phyloP scores from a whole-genome alignment of 2,888 invertebrate species.

The Drosophila merina region DNA sequence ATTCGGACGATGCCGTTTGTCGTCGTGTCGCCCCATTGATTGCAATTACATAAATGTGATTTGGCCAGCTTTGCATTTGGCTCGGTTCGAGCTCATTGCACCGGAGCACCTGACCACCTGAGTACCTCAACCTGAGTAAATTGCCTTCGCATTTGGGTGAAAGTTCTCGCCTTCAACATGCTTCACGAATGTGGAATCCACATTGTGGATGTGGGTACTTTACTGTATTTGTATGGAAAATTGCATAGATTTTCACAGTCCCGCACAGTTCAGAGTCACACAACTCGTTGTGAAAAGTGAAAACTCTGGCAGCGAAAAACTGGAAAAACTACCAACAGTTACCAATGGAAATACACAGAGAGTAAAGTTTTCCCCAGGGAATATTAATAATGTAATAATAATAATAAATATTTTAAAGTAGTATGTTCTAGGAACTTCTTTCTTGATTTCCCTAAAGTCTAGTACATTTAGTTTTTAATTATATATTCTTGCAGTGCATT shows the following conservation, averaged over 20 bases:
- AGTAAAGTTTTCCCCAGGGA: too few relatives aligned
- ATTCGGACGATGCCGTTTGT: conserved; percentile 18
- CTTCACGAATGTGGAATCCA: conserved; percentile 9
- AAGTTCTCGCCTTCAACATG: conserved; percentile 57
- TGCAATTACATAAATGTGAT: conserved; percentile 66
- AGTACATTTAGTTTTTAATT: too few relatives aligned
- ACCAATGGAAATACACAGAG: neutral
- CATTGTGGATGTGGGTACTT: too few relatives aligned
- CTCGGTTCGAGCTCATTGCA: conserved; percentile 65
- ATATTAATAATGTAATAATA: too few relatives aligned
- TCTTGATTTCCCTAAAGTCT: too few relatives aligned
- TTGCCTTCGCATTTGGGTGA: conserved; percentile 50
- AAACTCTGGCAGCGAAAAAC: conserved; percentile 64
- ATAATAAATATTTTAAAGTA: too few relatives aligned
- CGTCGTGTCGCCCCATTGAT: conserved; percentile 58
- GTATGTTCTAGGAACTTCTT: too few relatives aligned
- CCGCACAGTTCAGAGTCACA: neutral
- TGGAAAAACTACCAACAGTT: conserved; percentile 64
- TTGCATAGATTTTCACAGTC: conserved; percentile 48
- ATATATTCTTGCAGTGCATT: neutral
- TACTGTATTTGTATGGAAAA: conserved; percentile 41
- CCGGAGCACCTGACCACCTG: conserved; percentile 16
- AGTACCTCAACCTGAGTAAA: conserved; percentile 1
- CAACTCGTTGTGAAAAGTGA: conserved; percentile 73
- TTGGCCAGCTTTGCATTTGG: conserved; percentile 50